Evolutionary conservation across 2,888 invertebrate genomes (phyloP).

Genomic region (Willowsia nigromaculata): DNA sequence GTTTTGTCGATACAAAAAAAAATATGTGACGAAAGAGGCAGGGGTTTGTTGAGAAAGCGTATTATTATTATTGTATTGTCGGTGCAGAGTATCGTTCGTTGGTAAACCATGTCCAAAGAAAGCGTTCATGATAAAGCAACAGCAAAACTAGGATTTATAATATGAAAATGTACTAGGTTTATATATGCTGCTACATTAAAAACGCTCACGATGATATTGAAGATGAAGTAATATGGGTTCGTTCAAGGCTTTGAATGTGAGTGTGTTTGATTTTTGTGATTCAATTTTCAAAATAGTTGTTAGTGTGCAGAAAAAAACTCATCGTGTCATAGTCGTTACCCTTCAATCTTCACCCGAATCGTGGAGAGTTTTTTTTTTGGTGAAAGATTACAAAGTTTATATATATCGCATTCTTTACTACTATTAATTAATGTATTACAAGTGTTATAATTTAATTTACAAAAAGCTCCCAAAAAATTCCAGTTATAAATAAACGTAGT

Average conservation of each 20-base stretch:
- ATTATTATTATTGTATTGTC: neutral
- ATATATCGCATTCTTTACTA: conserved; percentile 33
- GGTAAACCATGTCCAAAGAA: conserved; percentile 19
- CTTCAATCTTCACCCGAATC: conserved; percentile 30
- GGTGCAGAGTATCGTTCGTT: conserved; percentile 1
- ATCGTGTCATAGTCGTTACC: conserved; percentile 62
- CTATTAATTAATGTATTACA: conserved; percentile 19
- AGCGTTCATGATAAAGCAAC: conserved; percentile 16
- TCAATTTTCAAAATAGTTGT: conserved; percentile 41
- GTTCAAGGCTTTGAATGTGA: conserved; percentile 56
- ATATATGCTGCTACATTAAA: neutral
- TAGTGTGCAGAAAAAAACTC: conserved; percentile 31
- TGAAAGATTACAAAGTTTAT: conserved; percentile 44
- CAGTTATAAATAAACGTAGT: conserved; percentile 32
- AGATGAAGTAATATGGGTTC: neutral
- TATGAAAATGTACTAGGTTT: neutral
- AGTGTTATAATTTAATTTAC: conserved; percentile 59
- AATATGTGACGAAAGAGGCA: neutral
- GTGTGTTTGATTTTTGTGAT: conserved; percentile 67
- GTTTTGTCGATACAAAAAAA: neutral
- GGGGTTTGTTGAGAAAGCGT: neutral
- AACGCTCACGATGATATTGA: neutral
- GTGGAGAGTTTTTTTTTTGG: conserved; percentile 31
- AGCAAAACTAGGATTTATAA: neutral
- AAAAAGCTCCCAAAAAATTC: conserved; percentile 69